Evolutionary conservation across 2,797 vertebrate species (phyloP).

Genomic region (Xenentodon cancila): DNA sequence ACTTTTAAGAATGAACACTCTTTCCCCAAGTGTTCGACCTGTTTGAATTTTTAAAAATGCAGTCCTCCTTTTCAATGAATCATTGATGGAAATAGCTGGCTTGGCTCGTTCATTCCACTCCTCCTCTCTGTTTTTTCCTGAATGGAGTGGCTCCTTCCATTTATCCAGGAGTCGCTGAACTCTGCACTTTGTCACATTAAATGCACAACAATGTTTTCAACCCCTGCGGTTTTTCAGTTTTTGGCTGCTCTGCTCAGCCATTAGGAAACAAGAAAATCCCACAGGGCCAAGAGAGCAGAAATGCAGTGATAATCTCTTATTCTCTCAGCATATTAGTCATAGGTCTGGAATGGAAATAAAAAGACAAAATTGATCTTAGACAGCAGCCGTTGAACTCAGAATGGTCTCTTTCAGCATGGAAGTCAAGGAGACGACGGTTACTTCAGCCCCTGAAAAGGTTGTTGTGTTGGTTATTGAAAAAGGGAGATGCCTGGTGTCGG

Average conservation of each 20-base stretch:
- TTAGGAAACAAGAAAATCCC: slow-evolving; percentile 26
- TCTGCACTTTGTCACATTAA: slow-evolving; percentile 41
- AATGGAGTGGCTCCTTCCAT: slow-evolving; percentile 52
- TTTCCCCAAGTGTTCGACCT: slow-evolving; percentile 13
- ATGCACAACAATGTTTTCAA: slow-evolving; percentile 43
- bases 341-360: slow-evolving; percentile 26
- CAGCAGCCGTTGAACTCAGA: slow-evolving; percentile 47
- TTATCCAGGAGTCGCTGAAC: slow-evolving; percentile 42
- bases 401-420: slow-evolving; percentile 53
- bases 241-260: slow-evolving; percentile 28
- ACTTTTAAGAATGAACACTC: slow-evolving; percentile 58
- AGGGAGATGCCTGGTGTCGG: slow-evolving; percentile 52
- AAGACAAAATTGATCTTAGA: slow-evolving; percentile 22
- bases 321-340: slow-evolving; percentile 23
- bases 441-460: slow-evolving; percentile 64
- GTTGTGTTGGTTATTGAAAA: slow-evolving; percentile 61
- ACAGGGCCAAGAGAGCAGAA: slow-evolving; percentile 3
- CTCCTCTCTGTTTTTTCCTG: slow-evolving; percentile 50
- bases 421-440: slow-evolving; percentile 40
- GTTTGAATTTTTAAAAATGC: slow-evolving; percentile 41
- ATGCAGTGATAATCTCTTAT: slow-evolving; percentile 32
- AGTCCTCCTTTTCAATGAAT: slow-evolving; percentile 53
- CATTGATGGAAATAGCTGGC: slow-evolving; percentile 51
- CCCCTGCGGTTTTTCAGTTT: slow-evolving; percentile 30
- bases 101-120: slow-evolving; percentile 64